These are phyloP conservation scores for Ametastegia equiseti DNA, from an alignment of 2,888 invertebrate species.

Conservation along the genomic window DNA sequence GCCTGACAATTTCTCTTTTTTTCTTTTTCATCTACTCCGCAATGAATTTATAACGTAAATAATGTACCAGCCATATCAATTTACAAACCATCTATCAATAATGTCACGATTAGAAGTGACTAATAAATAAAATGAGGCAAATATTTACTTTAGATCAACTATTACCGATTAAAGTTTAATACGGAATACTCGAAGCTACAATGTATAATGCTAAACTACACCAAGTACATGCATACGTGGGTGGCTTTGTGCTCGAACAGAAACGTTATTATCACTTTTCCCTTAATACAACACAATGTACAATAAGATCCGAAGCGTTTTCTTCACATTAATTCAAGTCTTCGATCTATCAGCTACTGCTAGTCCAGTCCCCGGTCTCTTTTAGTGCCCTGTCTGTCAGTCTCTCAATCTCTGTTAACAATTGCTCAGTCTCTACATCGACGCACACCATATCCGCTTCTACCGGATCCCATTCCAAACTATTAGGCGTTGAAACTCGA, in stretches of 20 bases:
- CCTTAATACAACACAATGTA: constrained; percentile 68
- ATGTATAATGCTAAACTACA: no score
- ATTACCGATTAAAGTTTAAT: no score
- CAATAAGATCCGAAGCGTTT: constrained; percentile 61
- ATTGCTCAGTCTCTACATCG: constrained; percentile 82
- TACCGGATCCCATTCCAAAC: constrained; percentile 84
- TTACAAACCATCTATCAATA: neutral
- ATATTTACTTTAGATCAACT: neutral
- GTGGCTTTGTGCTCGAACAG: neutral
- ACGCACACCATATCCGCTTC: constrained; percentile 78
- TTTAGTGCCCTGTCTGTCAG: constrained; percentile 82
- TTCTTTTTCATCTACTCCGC: neutral
- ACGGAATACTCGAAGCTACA: no score
- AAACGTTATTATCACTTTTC: constrained; percentile 47
- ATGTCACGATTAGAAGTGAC: neutral
- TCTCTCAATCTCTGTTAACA: constrained; percentile 83
- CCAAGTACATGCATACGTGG: neutral
- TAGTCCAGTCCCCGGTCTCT: constrained; percentile 80
- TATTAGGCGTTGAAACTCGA: constrained; percentile 82
- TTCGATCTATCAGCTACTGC: constrained; percentile 66
- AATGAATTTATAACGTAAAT: neutral
- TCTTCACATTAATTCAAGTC: constrained; percentile 50
- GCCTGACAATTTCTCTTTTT: neutral
- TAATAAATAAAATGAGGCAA: neutral
- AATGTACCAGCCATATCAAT: constrained; percentile 15